Base-by-base conservation (phyloP, 2,888 invertebrate species). In the Drosophila nigritarsus region DNA sequence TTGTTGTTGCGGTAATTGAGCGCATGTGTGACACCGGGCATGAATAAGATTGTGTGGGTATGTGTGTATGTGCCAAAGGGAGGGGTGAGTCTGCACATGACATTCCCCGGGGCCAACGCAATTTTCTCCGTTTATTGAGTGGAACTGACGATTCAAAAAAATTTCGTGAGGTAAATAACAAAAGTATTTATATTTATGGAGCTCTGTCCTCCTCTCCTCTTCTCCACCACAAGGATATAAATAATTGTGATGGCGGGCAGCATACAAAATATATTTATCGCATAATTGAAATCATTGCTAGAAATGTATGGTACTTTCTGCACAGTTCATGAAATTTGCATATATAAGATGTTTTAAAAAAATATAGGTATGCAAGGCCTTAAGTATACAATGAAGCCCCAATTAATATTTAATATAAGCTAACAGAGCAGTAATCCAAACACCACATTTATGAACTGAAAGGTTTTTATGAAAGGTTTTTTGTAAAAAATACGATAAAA, bases 121-220 rank as follows among this genome's bases (percentile, higher is more conserved):
- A 88, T 84, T 88, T 86, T 64, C 66, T 78, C 63, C 29, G 75
- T 55, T 58, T 32, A n/a, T 29, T 40, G 40, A 40, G 36, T 27
- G 51, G 54, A 58, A 64, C 13, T 36, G n/a, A 63, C 34, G 73
- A 54, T 73, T 59, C 70, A 80, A 78, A 76, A 78, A 75, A 87
- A 85, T 89, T 76, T 73, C 48, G 50, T 73, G 72, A 87, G 82
- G 83, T 86, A 89, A 87, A 87, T 82, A 89, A 84, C 65, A 72
- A 83, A 76, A 65, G 86, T 68, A 80, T 85, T 87, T 81, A 69
- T 78, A 59, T 53, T 62, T 65, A 61, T 51, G 40, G 54, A 49
- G 20, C 36, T 49, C 13, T 20, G 13, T n/a, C 9, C 38, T 36
- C 3, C 8, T 8, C 45, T 20, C 3, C 45, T 13, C 27, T 2